Evolutionary conservation across 2,113 vertebrate species (phyloP), one percentile per base, ranked within the genome.

Genomic region (Brachypteracias leptosomus): DNA sequence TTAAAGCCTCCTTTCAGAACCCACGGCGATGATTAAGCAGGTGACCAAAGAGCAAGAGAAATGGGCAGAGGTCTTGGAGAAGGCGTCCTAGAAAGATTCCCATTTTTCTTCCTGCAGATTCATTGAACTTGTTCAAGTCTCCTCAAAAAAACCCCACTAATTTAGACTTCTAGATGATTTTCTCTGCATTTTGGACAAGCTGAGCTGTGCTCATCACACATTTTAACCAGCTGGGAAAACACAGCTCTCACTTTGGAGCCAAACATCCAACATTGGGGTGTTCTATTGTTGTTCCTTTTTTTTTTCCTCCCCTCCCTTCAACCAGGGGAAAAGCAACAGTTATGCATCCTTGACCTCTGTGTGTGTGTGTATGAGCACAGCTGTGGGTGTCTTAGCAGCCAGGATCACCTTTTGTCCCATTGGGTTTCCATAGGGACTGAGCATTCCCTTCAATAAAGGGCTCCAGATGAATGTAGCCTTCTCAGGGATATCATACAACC

Each of bases 401-500:
- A 33, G 54, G 51, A 74, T 83, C 20, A 1, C 58, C 96, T 95
- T 97, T 97, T 93, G 96, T 97, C 91, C 90, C 19, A 0, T 15
- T 35, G 92, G 3, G 55, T 97, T 95, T 96, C 96, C 76, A 94
- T 70, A 65, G 96, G 70, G 83, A 94, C 78, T 49, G 73, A 74
- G 52, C 44, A 82, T 95, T 97, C 86, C 90, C 91, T 51, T 65
- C 93, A 84, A 85, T 88, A 89, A 96, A 96, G 72, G 76, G 54
- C 88, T 93, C 87, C 71, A 66, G 52, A 74, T 10, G 93, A 85
- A 51, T 44, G 58, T 73, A 80, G 68, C 92, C 96, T 98, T 98
- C 98, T 98, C 98, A 98, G 97, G 98, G 97, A 97, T 98, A 98
- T 98, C 98, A 97, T 68, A 95, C 95, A 68, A 81, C 97, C 95